Conservation (phyloP, 2,888 invertebrate species). For the Lottia gigantea region DNA sequence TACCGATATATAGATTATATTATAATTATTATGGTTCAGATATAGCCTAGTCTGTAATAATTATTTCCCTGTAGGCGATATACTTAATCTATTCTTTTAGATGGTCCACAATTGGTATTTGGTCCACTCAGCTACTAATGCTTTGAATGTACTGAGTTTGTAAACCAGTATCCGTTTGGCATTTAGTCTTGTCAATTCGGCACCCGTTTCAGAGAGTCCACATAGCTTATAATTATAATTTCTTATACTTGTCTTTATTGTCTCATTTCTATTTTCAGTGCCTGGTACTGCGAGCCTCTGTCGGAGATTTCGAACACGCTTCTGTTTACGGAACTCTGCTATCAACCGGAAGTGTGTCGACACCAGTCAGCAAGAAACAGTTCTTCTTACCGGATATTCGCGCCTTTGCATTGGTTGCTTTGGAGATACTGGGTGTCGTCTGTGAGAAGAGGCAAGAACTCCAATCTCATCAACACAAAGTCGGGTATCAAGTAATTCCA, state of each 20-base stretch:
- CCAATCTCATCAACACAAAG: conserved; percentile 29
- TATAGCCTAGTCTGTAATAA: too few relatives aligned
- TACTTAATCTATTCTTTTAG: too few relatives aligned
- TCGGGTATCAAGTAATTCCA: neutral
- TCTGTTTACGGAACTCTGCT: conserved; percentile 56
- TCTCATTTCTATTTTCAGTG: conserved; percentile 39
- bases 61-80: too few relatives aligned
- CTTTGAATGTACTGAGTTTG: too few relatives aligned
- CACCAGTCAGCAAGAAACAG: conserved; percentile 44
- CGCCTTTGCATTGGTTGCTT: conserved; percentile 53
- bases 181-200: too few relatives aligned
- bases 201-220: too few relatives aligned
- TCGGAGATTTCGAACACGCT: conserved; percentile 59
- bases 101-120: too few relatives aligned
- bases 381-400: conserved; percentile 58
- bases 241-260: neutral
- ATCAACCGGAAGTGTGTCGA: conserved; percentile 42
- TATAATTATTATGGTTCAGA: too few relatives aligned
- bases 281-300: conserved; percentile 52
- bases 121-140: too few relatives aligned
- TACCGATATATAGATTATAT: too few relatives aligned
- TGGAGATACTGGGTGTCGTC: conserved; percentile 51
- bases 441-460: conserved; percentile 45
- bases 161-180: too few relatives aligned
- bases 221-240: too few relatives aligned